A percentile compares a stretch with the other conserved stretches of the same genome.
Evolutionary conservation across 2,888 invertebrate genomes (phyloP).

Genomic region (Boloria euphrosyne): DNA sequence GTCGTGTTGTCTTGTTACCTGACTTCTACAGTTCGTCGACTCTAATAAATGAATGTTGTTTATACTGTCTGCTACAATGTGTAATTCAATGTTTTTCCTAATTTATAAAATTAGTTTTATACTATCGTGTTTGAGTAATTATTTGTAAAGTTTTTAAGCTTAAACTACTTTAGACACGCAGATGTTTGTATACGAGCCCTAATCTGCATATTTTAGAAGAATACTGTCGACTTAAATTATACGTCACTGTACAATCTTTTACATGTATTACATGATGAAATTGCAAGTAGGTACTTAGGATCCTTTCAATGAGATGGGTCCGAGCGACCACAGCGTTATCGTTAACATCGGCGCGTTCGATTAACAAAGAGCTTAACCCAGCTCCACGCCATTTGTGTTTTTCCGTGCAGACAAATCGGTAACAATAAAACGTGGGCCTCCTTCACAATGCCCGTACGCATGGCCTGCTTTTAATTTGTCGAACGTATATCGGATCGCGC

Average conservation of each 20-base stretch:
- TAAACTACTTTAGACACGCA: too few relatives aligned
- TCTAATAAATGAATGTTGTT: constrained; percentile 36
- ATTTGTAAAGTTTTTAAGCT: background rate
- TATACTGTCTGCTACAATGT: background rate
- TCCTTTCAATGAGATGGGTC: constrained; percentile 42
- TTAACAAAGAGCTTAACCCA: constrained; percentile 74
- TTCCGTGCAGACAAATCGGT: constrained; percentile 76
- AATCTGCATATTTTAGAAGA: too few relatives aligned
- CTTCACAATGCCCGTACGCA: constrained; percentile 74
- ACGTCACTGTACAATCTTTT: constrained; percentile 22
- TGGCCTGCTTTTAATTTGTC: constrained; percentile 80
- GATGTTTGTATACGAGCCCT: too few relatives aligned
- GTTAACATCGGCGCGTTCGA: constrained; percentile 63
- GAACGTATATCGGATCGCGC: constrained; percentile 68
- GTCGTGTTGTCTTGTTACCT: constrained; percentile 62
- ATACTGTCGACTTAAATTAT: too few relatives aligned
- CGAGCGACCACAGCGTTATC: constrained; percentile 50
- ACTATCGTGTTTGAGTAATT: background rate
- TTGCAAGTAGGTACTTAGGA: constrained; percentile 37
- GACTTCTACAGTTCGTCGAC: constrained; percentile 42
- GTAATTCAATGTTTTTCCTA: background rate
- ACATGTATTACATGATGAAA: constrained; percentile 20
- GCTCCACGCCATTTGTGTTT: constrained; percentile 74
- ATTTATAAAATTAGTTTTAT: too few relatives aligned
- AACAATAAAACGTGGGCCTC: constrained; percentile 73